phyloP scores from a whole-genome alignment of 2,113 vertebrate genomes.

The Prietella phreatophila region DNA sequence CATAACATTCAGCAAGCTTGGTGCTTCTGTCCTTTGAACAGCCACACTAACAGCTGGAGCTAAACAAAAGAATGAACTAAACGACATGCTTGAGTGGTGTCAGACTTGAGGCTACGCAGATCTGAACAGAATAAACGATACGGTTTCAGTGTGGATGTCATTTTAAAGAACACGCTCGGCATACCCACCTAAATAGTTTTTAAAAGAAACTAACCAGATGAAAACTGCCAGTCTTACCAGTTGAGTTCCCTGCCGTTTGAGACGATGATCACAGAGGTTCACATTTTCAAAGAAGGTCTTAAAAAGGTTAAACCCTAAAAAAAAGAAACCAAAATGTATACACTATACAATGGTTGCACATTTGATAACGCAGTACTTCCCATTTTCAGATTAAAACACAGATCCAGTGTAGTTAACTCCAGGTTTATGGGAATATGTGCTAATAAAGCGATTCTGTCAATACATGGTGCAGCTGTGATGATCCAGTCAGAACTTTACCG shows the following conservation, averaged over 20 bases:
- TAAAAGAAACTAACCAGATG: not conserved
- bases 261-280: constrained; percentile 95
- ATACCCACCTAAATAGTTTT: not conserved
- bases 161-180: not conserved
- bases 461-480: not conserved
- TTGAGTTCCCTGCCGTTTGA: constrained; percentile 96
- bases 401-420: not conserved
- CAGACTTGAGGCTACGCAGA: not conserved
- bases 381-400: not conserved
- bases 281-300: constrained; percentile 99
- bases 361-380: not conserved
- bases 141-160: no score
- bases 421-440: not conserved
- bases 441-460: not conserved
- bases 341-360: not conserved
- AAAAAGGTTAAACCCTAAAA: constrained; percentile 94
- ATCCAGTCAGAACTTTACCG: constrained; percentile 70
- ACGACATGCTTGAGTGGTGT: not conserved
- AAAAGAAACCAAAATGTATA: constrained; percentile 11
- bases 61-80: not conserved
- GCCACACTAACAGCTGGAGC: not conserved
- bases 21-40: not conserved
- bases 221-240: constrained; percentile 76
- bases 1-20: not conserved
- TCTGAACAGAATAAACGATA: not conserved